These are phyloP conservation scores for Sylvia atricapilla DNA, from an alignment of 2,113 vertebrate genomes.

Conservation along the genomic window DNA sequence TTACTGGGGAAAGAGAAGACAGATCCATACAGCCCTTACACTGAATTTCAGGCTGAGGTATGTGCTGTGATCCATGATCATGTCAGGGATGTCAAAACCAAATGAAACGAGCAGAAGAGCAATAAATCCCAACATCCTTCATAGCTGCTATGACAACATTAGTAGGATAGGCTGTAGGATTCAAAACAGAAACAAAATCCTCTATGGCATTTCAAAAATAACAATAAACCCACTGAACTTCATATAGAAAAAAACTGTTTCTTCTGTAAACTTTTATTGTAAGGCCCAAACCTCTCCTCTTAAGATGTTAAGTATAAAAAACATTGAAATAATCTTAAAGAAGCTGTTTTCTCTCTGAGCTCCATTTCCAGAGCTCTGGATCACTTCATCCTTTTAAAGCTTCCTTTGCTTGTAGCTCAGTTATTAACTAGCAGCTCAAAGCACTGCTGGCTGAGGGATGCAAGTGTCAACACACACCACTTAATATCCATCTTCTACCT, in stretches of 20 bases:
- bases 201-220: not conserved
- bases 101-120: not conserved
- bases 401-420: not conserved
- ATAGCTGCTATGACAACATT: accelerated
- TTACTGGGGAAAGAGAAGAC: not conserved
- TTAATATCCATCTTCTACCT: not conserved
- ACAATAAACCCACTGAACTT: not conserved
- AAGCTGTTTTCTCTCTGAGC: not conserved
- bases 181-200: not conserved
- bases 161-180: not conserved
- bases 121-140: not conserved
- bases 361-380: not conserved
- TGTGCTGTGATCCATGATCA: not conserved
- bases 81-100: not conserved
- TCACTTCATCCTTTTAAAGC: not conserved
- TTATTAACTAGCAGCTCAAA: not conserved
- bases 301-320: not conserved
- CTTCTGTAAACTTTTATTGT: not conserved
- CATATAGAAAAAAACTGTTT: not conserved
- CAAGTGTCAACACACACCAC: not conserved
- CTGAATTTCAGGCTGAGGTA: not conserved
- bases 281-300: not conserved
- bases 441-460: not conserved
- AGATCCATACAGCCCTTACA: not conserved
- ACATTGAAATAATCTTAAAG: not conserved